A percentile compares a stretch with the other conserved stretches of the same genome.
Evolutionary conservation across 2,113 vertebrate species (phyloP).

Genomic region (Trichomycterus rosablanca): DNA sequence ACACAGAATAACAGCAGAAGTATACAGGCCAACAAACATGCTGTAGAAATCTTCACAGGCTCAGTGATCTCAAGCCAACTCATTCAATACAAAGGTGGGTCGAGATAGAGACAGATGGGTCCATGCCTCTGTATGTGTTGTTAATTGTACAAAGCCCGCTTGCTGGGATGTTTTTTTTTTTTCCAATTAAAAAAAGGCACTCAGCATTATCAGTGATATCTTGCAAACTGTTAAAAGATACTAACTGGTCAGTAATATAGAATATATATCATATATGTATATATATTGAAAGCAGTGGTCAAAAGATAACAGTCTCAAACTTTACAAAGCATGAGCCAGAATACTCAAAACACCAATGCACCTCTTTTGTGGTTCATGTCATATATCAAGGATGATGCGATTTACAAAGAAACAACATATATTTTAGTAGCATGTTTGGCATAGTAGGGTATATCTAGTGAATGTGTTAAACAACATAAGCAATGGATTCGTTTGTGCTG

Average conservation of each 20-base stretch:
- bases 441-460: conserved; percentile 33
- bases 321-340: conserved; percentile 65
- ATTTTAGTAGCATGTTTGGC: conserved; percentile 25
- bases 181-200: conserved; percentile 62
- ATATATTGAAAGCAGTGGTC: conserved; percentile 70
- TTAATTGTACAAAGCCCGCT: conserved; percentile 43
- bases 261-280: conserved; percentile 51
- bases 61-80: conserved; percentile 61
- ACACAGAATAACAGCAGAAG: conserved; percentile 69
- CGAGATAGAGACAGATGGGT: conserved; percentile 39
- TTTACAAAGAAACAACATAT: conserved; percentile 24
- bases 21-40: conserved; percentile 77
- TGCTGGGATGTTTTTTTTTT: conserved; percentile 52
- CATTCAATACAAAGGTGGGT: conserved; percentile 41
- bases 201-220: conserved; percentile 73
- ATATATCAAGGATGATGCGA: conserved; percentile 33
- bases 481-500: conserved; percentile 39
- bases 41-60: conserved; percentile 68
- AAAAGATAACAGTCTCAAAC: conserved; percentile 75
- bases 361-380: conserved; percentile 45
- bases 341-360: conserved; percentile 47
- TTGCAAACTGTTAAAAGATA: conserved; percentile 70
- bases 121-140: conserved; percentile 32
- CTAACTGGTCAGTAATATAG: conserved; percentile 67
- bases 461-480: conserved; percentile 32